These are phyloP conservation scores for Gnathochromis pfefferi DNA, from an alignment of 2,113 vertebrate genomes.

Conservation along the genomic window DNA sequence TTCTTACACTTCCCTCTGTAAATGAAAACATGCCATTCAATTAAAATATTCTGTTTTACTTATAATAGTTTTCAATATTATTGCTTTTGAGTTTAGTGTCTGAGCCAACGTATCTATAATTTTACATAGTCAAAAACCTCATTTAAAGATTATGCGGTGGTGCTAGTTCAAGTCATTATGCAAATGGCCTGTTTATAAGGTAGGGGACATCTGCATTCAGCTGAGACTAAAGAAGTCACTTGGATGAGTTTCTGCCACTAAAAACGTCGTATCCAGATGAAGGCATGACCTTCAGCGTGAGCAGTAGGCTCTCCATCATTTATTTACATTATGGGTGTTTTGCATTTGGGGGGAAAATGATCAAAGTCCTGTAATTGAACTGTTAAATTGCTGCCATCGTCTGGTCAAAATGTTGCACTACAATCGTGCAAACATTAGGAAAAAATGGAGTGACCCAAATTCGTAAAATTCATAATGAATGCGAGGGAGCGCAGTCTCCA, in stretches of 20 bases:
- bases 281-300: neutral
- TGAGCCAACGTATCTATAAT: rapidly evolving
- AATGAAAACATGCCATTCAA: neutral
- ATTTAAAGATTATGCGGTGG: rapidly evolving
- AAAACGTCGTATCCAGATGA: neutral
- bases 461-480: neutral
- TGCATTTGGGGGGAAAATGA: rapidly evolving
- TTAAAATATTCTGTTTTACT: neutral
- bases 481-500: neutral
- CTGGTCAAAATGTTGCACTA: neutral
- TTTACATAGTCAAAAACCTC: rapidly evolving
- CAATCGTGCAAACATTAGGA: neutral
- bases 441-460: neutral
- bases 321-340: neutral
- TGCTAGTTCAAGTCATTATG: neutral
- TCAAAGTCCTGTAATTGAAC: neutral
- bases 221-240: neutral
- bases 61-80: neutral
- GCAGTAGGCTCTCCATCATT: neutral
- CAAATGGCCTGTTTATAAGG: rapidly evolving
- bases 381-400: neutral
- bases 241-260: neutral
- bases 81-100: neutral
- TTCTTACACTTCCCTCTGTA: constrained; percentile 67
- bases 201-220: rapidly evolving